Percentiles rank a stretch among this genome's conserved stretches.
Evolutionary conservation across 2,113 vertebrate species (phyloP).

Genomic region (Brachyistius frenatus): DNA sequence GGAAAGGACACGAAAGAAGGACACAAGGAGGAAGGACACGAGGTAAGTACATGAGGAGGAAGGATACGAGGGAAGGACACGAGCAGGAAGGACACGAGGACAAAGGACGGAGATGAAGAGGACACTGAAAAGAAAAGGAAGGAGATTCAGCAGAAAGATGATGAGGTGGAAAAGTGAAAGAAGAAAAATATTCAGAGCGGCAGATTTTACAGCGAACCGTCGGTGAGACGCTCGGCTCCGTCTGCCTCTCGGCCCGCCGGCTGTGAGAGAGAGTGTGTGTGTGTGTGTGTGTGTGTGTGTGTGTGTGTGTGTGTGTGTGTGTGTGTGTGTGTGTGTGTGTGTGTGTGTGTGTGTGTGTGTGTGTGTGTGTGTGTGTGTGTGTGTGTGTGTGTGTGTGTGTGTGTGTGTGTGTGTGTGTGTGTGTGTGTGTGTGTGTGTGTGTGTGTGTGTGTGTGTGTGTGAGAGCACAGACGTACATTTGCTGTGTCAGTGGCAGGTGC

Average conservation of each 20-base stretch:
- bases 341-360: too few species aligned
- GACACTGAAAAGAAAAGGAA: fast-evolving
- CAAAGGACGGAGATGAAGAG: too few species aligned
- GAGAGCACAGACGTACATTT: slow-evolving; percentile 61
- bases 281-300: slow-evolving; percentile 1
- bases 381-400: slow-evolving; percentile 43
- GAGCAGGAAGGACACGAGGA: too few species aligned
- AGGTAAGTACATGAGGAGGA: too few species aligned
- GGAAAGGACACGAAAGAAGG: too few species aligned
- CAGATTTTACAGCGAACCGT: too few species aligned
- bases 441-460: slow-evolving; percentile 52
- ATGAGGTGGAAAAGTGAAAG: neutral
- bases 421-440: slow-evolving; percentile 43
- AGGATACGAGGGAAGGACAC: too few species aligned
- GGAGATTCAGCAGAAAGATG: neutral
- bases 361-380: slow-evolving; percentile 17
- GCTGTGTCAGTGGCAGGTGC: slow-evolving; percentile 83
- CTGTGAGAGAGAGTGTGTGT: slow-evolving; percentile 12
- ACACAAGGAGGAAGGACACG: too few species aligned
- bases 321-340: slow-evolving; percentile 16
- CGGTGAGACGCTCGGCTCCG: slow-evolving; percentile 37
- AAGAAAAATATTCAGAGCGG: neutral
- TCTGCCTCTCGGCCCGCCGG: slow-evolving; percentile 38
- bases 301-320: too few species aligned
- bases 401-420: slow-evolving; percentile 40